These are phyloP conservation scores for Leptopilina drosophilae DNA, from an alignment of 2,888 invertebrate genomes.

Conservation along the genomic window DNA sequence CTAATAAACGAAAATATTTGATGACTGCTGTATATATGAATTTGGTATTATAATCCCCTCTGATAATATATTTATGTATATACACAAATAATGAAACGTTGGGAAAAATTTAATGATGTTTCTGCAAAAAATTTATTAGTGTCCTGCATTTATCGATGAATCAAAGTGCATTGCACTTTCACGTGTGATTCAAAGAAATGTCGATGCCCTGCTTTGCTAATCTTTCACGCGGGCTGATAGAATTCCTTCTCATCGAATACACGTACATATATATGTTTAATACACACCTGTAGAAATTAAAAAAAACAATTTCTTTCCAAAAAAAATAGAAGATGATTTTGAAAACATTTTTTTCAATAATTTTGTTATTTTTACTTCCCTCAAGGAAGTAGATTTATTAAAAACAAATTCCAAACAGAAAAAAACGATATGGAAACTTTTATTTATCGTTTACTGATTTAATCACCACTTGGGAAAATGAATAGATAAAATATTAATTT, in stretches of 20 bases:
- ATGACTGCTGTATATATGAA: too few relatives aligned
- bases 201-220: slow-evolving; percentile 28
- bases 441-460: too few relatives aligned
- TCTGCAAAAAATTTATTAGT: slow-evolving; percentile 14
- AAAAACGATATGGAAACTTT: too few relatives aligned
- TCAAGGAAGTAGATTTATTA: too few relatives aligned
- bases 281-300: neutral
- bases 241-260: slow-evolving; percentile 3
- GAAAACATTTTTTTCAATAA: neutral
- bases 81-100: neutral
- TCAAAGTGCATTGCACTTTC: slow-evolving; percentile 37
- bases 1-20: too few relatives aligned
- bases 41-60: too few relatives aligned
- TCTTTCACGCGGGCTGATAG: slow-evolving; percentile 13
- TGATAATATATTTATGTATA: neutral
- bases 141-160: slow-evolving; percentile 28
- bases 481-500: too few relatives aligned
- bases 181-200: slow-evolving; percentile 32
- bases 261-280: neutral
- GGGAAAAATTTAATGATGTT: slow-evolving; percentile 8
- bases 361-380: too few relatives aligned
- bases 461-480: too few relatives aligned
- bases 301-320: neutral
- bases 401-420: too few relatives aligned
- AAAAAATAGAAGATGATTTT: neutral